These are phyloP conservation scores for Onychostoma macrolepis DNA, from an alignment of 2,113 vertebrate genomes.

Conservation along the genomic window DNA sequence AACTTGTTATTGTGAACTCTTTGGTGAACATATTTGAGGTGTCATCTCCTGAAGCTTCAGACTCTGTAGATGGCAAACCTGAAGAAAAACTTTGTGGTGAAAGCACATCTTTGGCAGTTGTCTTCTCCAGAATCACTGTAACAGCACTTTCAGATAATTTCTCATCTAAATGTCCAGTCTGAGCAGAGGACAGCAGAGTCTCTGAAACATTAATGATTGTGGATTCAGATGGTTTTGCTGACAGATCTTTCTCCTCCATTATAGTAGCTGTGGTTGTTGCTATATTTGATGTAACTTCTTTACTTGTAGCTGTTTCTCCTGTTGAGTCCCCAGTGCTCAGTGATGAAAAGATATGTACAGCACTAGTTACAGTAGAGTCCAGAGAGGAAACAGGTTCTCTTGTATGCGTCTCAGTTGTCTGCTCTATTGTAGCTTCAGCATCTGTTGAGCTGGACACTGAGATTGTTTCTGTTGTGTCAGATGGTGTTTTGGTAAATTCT, in stretches of 20 bases:
- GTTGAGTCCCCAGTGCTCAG: too few relatives aligned
- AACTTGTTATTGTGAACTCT: too few relatives aligned
- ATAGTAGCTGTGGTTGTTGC: too few relatives aligned
- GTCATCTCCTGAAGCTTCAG: too few relatives aligned
- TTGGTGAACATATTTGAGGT: too few relatives aligned
- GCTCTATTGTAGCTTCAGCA: not conserved
- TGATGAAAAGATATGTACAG: not conserved
- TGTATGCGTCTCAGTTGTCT: not conserved
- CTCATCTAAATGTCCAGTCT: not conserved
- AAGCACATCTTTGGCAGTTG: too few relatives aligned
- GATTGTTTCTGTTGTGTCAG: not conserved
- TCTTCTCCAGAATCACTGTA: too few relatives aligned
- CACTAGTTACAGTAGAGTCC: not conserved
- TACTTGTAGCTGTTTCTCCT: too few relatives aligned
- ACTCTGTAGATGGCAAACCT: too few relatives aligned
- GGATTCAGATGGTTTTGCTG: not conserved
- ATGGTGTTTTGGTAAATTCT: not conserved
- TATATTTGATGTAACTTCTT: too few relatives aligned
- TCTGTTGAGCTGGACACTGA: not conserved
- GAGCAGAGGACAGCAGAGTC: not conserved
- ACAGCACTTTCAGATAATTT: not conserved
- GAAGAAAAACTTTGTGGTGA: too few relatives aligned
- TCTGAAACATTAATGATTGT: not conserved
- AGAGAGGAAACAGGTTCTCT: not conserved
- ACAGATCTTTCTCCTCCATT: too few relatives aligned